phyloP scores from a whole-genome alignment of 2,797 vertebrate genomes.

The Anisognathus igniventris region DNA sequence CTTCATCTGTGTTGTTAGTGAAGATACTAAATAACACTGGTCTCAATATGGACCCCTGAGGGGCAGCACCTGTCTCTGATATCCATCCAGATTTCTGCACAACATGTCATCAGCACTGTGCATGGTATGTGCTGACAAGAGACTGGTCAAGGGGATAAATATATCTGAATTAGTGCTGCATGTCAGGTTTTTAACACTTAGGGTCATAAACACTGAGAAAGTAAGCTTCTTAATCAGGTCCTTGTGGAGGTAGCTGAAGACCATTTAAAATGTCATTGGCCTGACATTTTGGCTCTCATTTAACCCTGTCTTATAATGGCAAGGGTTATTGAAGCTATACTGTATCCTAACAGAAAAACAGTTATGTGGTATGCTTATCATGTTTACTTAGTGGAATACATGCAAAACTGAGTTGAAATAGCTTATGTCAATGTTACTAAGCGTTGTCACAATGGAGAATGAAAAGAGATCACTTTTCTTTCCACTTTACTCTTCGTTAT shows the following conservation, averaged over 20 bases:
- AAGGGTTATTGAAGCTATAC: background rate
- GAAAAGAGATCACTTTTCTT: background rate
- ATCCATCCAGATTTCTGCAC: background rate
- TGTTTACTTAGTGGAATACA: background rate
- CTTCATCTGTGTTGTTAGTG: background rate
- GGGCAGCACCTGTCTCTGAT: background rate
- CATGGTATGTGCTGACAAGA: background rate
- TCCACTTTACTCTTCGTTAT: rapidly evolving
- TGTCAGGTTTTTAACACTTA: background rate
- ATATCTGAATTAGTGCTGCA: background rate
- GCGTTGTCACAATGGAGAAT: background rate
- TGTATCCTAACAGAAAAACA: background rate
- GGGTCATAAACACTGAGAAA: background rate
- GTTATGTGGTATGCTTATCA: background rate
- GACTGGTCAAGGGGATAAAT: background rate
- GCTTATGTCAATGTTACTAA: background rate
- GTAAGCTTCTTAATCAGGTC: background rate
- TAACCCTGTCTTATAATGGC: background rate
- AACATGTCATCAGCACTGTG: background rate
- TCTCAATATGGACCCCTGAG: background rate
- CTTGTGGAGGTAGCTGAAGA: background rate
- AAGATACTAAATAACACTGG: background rate
- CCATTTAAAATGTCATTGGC: background rate
- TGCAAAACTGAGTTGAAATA: background rate
- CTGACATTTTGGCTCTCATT: background rate